These are phyloP conservation scores for Ochropleura plecta DNA, from an alignment of 2,888 invertebrate genomes.

Conservation along the genomic window DNA sequence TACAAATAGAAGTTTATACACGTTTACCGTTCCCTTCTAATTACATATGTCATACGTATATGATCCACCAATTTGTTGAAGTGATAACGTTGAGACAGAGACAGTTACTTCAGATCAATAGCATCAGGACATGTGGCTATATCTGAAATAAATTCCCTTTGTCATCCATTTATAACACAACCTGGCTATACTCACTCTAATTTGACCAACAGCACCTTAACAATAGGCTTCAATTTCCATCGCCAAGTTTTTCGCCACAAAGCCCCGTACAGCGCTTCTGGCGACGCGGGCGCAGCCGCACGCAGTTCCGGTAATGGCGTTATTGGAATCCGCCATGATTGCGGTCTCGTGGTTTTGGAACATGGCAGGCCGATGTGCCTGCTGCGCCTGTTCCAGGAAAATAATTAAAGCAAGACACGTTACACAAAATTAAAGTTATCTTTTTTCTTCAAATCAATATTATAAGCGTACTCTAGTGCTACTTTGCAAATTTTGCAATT, in stretches of 20 bases:
- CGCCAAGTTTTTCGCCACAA: slow-evolving; percentile 38
- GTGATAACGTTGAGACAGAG: background rate
- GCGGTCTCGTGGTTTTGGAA: slow-evolving; percentile 70
- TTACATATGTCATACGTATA: background rate
- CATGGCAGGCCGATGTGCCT: slow-evolving; percentile 38
- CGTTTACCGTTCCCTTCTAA: background rate
- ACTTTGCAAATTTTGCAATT: no score
- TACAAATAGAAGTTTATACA: background rate
- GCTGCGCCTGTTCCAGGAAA: slow-evolving; percentile 28
- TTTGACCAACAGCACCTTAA: background rate
- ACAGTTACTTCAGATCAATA: slow-evolving; percentile 33
- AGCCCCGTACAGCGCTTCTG: slow-evolving; percentile 51
- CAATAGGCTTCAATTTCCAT: slow-evolving; percentile 35
- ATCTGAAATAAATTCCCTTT: slow-evolving; percentile 36
- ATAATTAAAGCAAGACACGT: slow-evolving; percentile 25
- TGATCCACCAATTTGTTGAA: no score
- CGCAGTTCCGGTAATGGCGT: slow-evolving; percentile 72
- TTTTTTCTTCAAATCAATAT: background rate
- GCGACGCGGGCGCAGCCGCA: slow-evolving; percentile 55
- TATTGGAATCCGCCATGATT: slow-evolving; percentile 74
- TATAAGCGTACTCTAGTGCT: background rate
- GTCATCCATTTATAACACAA: slow-evolving; percentile 36
- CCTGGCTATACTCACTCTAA: slow-evolving; percentile 7
- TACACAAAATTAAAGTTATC: background rate
- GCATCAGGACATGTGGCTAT: slow-evolving; percentile 2